These are phyloP conservation scores for Heliconius ethilla DNA, from an alignment of 2,888 invertebrate genomes.

Conservation along the genomic window DNA sequence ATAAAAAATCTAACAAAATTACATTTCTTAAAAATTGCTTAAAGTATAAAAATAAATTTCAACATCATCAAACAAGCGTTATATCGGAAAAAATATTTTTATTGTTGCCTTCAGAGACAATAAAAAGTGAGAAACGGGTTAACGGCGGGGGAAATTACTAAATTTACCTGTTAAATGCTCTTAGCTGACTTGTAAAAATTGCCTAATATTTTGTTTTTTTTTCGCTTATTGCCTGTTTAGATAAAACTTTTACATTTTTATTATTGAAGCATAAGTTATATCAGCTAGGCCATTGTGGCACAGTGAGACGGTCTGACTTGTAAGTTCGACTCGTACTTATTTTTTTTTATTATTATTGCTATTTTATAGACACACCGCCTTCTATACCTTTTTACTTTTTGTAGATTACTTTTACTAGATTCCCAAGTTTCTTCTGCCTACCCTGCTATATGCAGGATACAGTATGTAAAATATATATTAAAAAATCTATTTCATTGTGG, in stretches of 20 bases:
- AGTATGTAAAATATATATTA: background rate
- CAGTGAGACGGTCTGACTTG: no score
- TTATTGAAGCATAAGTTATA: no score
- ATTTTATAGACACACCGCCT: no score
- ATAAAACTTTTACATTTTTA: background rate
- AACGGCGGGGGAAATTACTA: background rate
- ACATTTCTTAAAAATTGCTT: no score
- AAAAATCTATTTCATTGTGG: conserved; percentile 47
- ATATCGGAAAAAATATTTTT: background rate
- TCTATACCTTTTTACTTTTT: no score
- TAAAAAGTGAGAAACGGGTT: conserved; percentile 9
- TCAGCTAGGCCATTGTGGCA: background rate
- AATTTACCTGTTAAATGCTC: conserved; percentile 4
- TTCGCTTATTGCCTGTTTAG: background rate
- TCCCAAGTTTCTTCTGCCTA: background rate
- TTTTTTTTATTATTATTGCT: no score
- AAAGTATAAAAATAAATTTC: background rate
- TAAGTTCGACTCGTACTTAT: no score
- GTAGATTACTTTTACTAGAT: background rate
- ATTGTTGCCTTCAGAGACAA: conserved; percentile 4
- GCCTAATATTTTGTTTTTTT: background rate
- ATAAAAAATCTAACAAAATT: no score
- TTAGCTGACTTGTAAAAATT: background rate
- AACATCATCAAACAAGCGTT: background rate
- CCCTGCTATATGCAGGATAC: background rate